Percentiles rank a stretch among this genome's conserved stretches.
Conservation (phyloP, 2,797 vertebrate species). For the Chelidonichthys spinosus region DNA sequence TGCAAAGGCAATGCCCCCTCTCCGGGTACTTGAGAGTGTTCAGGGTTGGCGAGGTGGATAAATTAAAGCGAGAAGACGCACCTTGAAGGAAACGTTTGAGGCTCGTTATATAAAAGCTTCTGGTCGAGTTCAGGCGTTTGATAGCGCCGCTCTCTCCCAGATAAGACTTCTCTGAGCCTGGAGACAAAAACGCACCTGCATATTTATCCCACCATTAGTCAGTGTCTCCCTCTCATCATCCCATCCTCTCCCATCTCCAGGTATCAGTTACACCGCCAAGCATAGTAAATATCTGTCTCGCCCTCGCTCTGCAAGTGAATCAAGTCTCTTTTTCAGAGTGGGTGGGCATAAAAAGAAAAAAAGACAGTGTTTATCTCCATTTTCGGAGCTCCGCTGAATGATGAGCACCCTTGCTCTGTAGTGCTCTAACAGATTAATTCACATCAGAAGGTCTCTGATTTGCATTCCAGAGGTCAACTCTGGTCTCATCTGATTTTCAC, state of each 20-base stretch:
- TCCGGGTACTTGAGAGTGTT: slow-evolving; percentile 25
- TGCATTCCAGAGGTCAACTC: slow-evolving; percentile 57
- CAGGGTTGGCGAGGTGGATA: slow-evolving; percentile 37
- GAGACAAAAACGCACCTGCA: slow-evolving; percentile 55
- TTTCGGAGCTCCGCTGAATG: slow-evolving; percentile 37
- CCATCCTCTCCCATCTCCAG: slow-evolving; percentile 46
- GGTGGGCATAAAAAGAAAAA: slow-evolving; percentile 15
- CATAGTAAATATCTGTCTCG: slow-evolving; percentile 57
- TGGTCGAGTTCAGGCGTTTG: slow-evolving; percentile 41
- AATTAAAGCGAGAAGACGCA: slow-evolving; percentile 39
- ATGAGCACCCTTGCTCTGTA: slow-evolving; percentile 42
- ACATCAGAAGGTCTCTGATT: slow-evolving; percentile 54
- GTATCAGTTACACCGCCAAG: slow-evolving; percentile 47
- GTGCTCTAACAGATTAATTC: slow-evolving; percentile 44
- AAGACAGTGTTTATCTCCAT: slow-evolving; percentile 50
- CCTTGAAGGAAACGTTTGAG: slow-evolving; percentile 30
- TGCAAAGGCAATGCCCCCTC: slow-evolving; percentile 24
- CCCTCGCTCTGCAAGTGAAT: slow-evolving; percentile 29
- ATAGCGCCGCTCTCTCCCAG: slow-evolving; percentile 28
- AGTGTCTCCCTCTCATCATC: slow-evolving; percentile 47
- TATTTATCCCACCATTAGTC: slow-evolving; percentile 68
- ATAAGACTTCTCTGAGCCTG: slow-evolving; percentile 46
- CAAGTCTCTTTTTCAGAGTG: slow-evolving; percentile 47
- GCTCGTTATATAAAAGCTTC: slow-evolving; percentile 42
- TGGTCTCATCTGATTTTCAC: slow-evolving; percentile 41